Base-by-base conservation (phyloP, 2,797 vertebrate genomes). In the Xenopus petersii region DNA sequence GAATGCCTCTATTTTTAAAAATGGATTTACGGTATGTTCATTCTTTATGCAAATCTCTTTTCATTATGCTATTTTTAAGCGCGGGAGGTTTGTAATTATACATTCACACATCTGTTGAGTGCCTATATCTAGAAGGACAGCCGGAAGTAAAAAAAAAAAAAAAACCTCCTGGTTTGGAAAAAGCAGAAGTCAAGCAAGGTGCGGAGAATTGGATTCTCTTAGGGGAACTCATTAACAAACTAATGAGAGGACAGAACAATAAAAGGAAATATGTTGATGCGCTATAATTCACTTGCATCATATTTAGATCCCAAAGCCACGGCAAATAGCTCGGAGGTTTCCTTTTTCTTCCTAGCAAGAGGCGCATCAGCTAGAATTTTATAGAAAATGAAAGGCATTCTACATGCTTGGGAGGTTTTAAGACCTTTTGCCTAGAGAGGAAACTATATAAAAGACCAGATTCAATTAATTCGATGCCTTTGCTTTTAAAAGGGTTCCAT, bases 381-480 rank as follows among this genome's bases (percentile, higher is more conserved):
- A 73, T 73, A 74, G 76, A 79, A 79, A 73, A 70, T 79, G 76
- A 70, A 74, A 79, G 71, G 64, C 71, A 74, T 79, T 79, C 60
- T 79, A 48, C 76, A 79, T 79, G 76, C 76, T 79, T 70, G 76
- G 76, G 36, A 74, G 76, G 59, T 79, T 79, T 79, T 79, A 79
- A 79, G 76, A 79, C 71, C 76, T 79, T 56, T 79, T 58, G 76
- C 76, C 76, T 79, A 64, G 76, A 79, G 76, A 79, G 61, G 71
- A 79, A 79, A 79, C 76, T 66, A 65, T 79, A 79, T 79, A 79
- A 79, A 74, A 79, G 76, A 70, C 71, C 71, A 63, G 76, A 79
- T 79, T 79, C 76, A 79, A 79, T 79, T 79, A 79, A 74, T 74
- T 66, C 70, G 74, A 79, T 66, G 66, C 74, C 71, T 74, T 66